Percentiles rank a stretch among this genome's conserved stretches.
Conservation (phyloP, 2,797 vertebrate species). For the Chromobotia macracanthus region DNA sequence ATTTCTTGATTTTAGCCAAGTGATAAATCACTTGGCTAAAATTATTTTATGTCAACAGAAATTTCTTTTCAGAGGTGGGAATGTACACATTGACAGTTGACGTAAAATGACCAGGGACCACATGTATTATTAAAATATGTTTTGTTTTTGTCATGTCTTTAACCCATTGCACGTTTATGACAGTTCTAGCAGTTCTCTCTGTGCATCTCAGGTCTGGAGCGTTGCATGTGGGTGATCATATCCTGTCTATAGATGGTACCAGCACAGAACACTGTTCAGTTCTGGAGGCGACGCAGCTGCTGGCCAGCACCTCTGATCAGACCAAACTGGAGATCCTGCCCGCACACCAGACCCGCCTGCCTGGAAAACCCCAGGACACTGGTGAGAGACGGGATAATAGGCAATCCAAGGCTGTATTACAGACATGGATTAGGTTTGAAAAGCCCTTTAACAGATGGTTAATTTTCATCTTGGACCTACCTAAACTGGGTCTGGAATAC, state of each 20-base stretch:
- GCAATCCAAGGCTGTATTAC: not conserved
- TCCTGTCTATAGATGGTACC: constrained; percentile 92
- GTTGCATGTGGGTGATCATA: constrained; percentile 88
- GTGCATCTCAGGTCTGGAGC: constrained; percentile 84
- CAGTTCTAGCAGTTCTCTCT: constrained; percentile 35
- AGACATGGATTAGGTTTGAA: not conserved
- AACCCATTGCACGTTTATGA: constrained; percentile 18
- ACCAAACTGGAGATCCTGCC: constrained; percentile 91
- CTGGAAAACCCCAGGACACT: constrained; percentile 87
- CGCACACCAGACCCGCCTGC: constrained; percentile 82
- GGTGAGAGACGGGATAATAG: constrained; percentile 72
- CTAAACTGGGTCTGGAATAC: constrained; percentile 21
- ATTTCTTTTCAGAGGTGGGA: too few species aligned
- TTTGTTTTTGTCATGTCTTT: too few species aligned
- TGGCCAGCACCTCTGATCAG: constrained; percentile 87
- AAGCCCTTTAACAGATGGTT: not conserved
- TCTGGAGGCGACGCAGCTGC: constrained; percentile 90
- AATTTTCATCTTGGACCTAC: not conserved
- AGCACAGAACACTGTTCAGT: constrained; percentile 92
- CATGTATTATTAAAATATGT: not conserved
- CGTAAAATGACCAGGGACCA: too few species aligned
- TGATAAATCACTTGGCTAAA: too few species aligned
- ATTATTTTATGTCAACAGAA: too few species aligned
- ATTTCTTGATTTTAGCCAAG: too few species aligned
- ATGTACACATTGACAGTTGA: too few species aligned